A percentile compares a stretch with the other conserved stretches of the same genome.
These are phyloP conservation scores for Percina caprodes DNA, from an alignment of 2,113 vertebrate species.

Conservation along the genomic window DNA sequence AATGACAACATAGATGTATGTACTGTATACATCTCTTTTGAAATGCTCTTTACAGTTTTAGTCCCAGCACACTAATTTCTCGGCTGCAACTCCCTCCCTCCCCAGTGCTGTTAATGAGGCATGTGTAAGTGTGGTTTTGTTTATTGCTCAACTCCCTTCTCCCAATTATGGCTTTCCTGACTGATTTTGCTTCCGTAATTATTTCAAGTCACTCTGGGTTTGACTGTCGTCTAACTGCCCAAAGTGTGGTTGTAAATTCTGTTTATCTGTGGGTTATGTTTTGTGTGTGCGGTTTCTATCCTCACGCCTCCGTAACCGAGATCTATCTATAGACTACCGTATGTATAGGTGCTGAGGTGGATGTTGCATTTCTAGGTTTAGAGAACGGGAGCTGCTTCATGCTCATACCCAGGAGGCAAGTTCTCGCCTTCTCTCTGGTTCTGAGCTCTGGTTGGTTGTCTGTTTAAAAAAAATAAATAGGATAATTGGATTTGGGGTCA, in stretches of 20 bases:
- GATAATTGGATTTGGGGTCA: neutral
- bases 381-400: neutral
- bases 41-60: conserved; percentile 15
- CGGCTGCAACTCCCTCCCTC: neutral
- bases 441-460: neutral
- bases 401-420: conserved; percentile 3
- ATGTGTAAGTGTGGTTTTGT: conserved; percentile 33
- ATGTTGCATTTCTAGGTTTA: conserved; percentile 8
- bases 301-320: fast-evolving
- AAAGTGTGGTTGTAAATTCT: conserved; percentile 32
- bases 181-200: conserved; percentile 37
- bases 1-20: neutral
- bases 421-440: neutral
- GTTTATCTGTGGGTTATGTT: neutral
- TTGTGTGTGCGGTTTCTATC: neutral
- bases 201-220: conserved; percentile 45
- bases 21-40: conserved; percentile 5
- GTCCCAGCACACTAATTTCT: conserved; percentile 34
- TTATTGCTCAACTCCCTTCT: conserved; percentile 24
- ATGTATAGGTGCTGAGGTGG: neutral
- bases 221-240: conserved; percentile 38
- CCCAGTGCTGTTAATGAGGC: conserved; percentile 43
- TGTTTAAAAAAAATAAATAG: conserved; percentile 7
- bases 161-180: conserved; percentile 50
- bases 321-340: neutral